Base-by-base conservation (phyloP, 2,113 vertebrate species). In the Channa argus region DNA sequence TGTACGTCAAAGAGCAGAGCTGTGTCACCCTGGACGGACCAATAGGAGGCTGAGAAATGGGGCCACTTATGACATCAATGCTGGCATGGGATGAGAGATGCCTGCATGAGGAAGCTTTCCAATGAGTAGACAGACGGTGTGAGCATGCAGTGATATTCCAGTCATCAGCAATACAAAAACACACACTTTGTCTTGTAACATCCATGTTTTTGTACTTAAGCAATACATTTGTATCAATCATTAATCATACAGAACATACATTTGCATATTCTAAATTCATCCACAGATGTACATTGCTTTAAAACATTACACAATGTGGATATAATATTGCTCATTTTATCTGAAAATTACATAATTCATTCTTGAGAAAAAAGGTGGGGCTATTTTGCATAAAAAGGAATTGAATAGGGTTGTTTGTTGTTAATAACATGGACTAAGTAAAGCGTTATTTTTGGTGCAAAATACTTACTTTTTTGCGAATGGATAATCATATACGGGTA, bases 61-160 rank as follows among this genome's bases (percentile, higher is more conserved):
- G 87, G 87, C 88, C 91, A 90, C 86, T 82, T 86, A 86, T 89
- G 91, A 90, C 91, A 87, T 92, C 88, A 90, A 44, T 69, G 71
- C 86, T 89, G 89, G 89, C 88, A 81, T 82, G 63, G 72, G 74
- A 85, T 79, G 80, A 88, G 87, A 87, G 70, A 71, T 74, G 82
- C 63, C 85, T 86, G 87, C 83, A 86, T 88, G 89, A 90, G 82
- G 80, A 80, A 88, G 89, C 77, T 90, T 88, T 88, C 80, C 83
- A 75, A 73, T 78, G 82, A 87, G 87, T 54, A 87, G 85, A 86
- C 86, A 90, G 86, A 91, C 78, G 85, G 88, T 68, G 66, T 46
- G 85, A 77, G 82, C 83, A 79, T 71, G 49, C 53, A 81, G 43
- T 59, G 71, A 87, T 79, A 74, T 78, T 80, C 72, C 52, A 73